phyloP scores from a whole-genome alignment of 1,140 invertebrate species.

The Mercenaria mercenaria region DNA sequence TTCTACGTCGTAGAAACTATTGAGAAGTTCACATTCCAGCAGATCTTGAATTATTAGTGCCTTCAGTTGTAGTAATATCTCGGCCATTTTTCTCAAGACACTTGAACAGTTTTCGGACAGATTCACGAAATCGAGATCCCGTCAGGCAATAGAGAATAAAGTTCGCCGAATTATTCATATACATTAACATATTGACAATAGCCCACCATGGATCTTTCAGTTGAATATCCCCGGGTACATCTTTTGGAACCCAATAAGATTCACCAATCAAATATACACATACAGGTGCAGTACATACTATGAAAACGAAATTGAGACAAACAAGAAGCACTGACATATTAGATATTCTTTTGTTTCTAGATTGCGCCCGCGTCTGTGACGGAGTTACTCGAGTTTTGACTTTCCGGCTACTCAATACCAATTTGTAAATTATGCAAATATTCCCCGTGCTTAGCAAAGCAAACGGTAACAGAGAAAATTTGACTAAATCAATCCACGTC shows the following conservation, averaged over 20 bases:
- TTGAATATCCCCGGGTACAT: not conserved
- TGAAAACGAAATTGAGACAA: constrained; percentile 69
- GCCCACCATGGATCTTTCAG: constrained; percentile 64
- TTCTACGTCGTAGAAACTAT: too few species aligned
- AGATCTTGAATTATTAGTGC: too few species aligned
- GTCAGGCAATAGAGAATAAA: constrained; percentile 80
- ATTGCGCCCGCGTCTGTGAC: not conserved
- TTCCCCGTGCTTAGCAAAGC: constrained; percentile 68
- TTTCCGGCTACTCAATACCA: constrained; percentile 29
- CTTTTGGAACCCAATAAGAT: constrained; percentile 56
- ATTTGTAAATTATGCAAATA: constrained; percentile 69
- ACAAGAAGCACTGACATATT: constrained; percentile 74
- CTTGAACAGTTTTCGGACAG: constrained; percentile 60
- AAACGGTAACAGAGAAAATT: constrained; percentile 72
- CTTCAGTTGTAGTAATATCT: too few species aligned
- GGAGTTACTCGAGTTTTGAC: not conserved
- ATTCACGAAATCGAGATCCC: constrained; percentile 74
- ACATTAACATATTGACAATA: constrained; percentile 71
- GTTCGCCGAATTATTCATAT: constrained; percentile 77
- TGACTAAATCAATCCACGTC: constrained; percentile 75
- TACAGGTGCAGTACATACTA: constrained; percentile 71
- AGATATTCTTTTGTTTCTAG: not conserved
- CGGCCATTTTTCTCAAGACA: too few species aligned
- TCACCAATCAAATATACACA: constrained; percentile 71
- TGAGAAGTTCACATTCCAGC: too few species aligned